A percentile compares a stretch with the other conserved stretches of the same genome.
Conservation (phyloP, 2,113 vertebrate species). For the Pterophyllum scalare region DNA sequence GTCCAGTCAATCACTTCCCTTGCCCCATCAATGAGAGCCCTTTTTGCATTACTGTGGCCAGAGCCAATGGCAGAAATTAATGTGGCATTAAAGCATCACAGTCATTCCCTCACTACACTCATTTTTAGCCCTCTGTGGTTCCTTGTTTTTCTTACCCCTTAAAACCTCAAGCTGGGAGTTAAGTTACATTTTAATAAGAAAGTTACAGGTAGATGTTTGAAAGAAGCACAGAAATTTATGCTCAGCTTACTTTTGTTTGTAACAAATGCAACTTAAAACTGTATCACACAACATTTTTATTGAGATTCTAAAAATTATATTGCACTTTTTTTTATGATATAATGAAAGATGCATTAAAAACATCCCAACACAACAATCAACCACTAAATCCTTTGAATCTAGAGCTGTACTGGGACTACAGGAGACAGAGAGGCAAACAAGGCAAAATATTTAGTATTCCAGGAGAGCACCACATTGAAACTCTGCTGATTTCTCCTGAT, state of each 20-base stretch:
- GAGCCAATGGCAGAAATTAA: neutral
- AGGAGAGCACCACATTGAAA: neutral
- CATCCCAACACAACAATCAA: neutral
- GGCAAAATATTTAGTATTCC: conserved; percentile 5
- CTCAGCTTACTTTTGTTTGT: neutral
- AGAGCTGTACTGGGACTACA: neutral
- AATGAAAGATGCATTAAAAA: neutral
- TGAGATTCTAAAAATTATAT: neutral
- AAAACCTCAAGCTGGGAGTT: neutral
- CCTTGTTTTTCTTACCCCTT: neutral
- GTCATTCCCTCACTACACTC: neutral
- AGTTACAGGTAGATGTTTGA: neutral
- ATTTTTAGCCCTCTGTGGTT: neutral
- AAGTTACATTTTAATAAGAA: neutral
- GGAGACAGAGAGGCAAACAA: neutral
- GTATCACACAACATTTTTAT: neutral
- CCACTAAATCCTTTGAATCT: neutral
- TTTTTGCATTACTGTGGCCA: neutral
- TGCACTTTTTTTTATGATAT: neutral
- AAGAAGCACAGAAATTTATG: neutral
- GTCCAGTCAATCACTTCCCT: too few species aligned
- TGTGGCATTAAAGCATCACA: neutral
- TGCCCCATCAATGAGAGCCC: too few species aligned
- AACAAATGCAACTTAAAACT: neutral
- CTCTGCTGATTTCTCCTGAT: neutral